These are phyloP conservation scores for Rhombomys opimus DNA, from an alignment of 2,113 vertebrate species.

Conservation along the genomic window DNA sequence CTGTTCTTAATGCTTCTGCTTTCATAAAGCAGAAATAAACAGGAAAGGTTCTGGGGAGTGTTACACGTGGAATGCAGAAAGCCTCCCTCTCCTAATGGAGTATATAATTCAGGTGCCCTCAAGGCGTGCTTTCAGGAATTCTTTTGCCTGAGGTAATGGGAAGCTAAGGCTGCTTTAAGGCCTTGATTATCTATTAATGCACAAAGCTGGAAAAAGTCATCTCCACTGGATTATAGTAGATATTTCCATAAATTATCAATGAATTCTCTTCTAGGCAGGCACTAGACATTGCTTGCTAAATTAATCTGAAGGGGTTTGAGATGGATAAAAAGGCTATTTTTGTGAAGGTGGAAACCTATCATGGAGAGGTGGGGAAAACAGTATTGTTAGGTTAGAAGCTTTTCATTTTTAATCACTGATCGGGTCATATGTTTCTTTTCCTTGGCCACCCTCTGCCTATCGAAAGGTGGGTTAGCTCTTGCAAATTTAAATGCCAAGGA, in stretches of 20 bases:
- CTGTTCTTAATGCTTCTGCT: constrained; percentile 92
- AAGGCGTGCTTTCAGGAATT: constrained; percentile 99
- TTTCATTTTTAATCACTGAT: constrained; percentile 96
- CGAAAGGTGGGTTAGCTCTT: constrained; percentile 90
- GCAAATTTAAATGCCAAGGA: constrained; percentile 90
- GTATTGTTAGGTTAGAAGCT: constrained; percentile 90
- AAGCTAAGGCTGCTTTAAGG: constrained; percentile 98
- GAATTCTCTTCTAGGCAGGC: constrained; percentile 92
- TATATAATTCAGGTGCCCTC: constrained; percentile 99
- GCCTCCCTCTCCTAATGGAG: constrained; percentile 97
- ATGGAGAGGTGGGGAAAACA: constrained; percentile 86
- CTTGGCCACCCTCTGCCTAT: constrained; percentile 85
- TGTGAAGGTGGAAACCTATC: constrained; percentile 83
- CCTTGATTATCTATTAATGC: constrained; percentile 99
- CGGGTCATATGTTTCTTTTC: constrained; percentile 89
- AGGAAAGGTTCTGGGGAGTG: constrained; percentile 93
- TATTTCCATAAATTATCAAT: constrained; percentile 99
- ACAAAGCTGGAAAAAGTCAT: constrained; percentile 97
- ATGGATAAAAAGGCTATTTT: constrained; percentile 83
- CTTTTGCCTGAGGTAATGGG: constrained; percentile 99
- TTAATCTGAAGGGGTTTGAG: constrained; percentile 88
- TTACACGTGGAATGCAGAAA: constrained; percentile 96
- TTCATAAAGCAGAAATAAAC: constrained; percentile 91
- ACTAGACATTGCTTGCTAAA: constrained; percentile 89
- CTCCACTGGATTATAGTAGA: constrained; percentile 97